Base-by-base conservation (phyloP, 2,113 vertebrate genomes). In the Protobothrops mucrosquamatus region DNA sequence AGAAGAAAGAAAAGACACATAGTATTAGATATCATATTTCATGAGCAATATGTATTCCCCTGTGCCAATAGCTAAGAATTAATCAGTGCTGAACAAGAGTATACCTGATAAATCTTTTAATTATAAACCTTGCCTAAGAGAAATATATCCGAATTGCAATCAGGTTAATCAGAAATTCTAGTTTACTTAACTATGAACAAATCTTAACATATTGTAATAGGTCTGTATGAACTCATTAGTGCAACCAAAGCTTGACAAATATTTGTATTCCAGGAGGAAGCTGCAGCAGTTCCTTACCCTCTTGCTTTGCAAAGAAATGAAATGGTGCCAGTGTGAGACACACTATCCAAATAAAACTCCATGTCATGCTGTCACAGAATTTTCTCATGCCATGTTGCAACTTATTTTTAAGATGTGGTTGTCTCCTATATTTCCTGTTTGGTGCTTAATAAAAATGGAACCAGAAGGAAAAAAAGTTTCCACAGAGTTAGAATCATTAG, bases 391-490 rank as follows among this genome's bases (percentile, higher is more conserved):
- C n/a, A 88, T 26, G 18, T 2, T 43, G n/a, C 4, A 54, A 23
- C 59, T 88, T 74, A 92, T 88, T 92, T 88, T 74, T 26, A 74
- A 87, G 87, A 54, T 39, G 56, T 88, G 46, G 22, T 26, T 91
- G 39, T 86, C 85, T 87, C 85, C 91, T 87, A 24, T 34, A n/a
- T 29, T 48, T 91, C 74, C 91, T 87, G 81, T 88, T 92, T 87
- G 91, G 91, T 57, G 87, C 85, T 87, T 87, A 52, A 69, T 87
- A 87, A 69, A 87, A 88, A 74, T 8, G 23, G n/a, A 54, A 92
- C 56, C 57, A 61, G 23, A 54, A 88, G 57, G 48, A 22, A 43
- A 87, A 43, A 24, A 87, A 1, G 46, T n/a, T 74, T 51, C 59
- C 48, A 88, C 23, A 88, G 46, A 22, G 57, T 22, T 23, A 55